Conservation (phyloP, 2,888 invertebrate genomes). For the Scaeva pyrastri region DNA sequence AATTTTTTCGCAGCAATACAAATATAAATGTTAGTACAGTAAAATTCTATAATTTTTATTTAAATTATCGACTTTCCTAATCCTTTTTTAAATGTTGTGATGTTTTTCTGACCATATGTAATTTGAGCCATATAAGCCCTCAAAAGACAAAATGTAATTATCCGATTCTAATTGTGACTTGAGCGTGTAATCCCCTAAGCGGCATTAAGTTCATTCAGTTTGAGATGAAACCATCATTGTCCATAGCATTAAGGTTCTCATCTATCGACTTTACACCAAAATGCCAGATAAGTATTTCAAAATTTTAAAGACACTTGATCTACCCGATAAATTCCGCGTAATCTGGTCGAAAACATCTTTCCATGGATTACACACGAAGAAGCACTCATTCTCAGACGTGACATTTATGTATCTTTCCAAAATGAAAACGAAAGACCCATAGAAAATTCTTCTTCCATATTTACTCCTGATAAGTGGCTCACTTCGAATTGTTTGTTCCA, state of each 20-base stretch:
- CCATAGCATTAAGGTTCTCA: constrained; percentile 47
- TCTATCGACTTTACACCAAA: constrained; percentile 66
- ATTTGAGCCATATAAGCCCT: constrained; percentile 53
- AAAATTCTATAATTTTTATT: too few relatives aligned
- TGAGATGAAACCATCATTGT: constrained; percentile 30
- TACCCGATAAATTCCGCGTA: constrained; percentile 72
- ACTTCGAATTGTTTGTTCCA: constrained; percentile 68
- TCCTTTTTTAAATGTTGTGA: not conserved
- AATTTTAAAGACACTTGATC: constrained; percentile 58
- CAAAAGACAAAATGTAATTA: constrained; percentile 56
- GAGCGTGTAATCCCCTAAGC: constrained; percentile 70
- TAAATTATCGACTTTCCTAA: not conserved
- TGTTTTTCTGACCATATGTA: constrained; percentile 29
- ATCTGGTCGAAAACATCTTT: constrained; percentile 63
- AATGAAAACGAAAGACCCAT: not conserved
- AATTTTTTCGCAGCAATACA: too few relatives aligned
- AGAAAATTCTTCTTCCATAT: constrained; percentile 37
- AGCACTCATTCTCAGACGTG: constrained; percentile 49
- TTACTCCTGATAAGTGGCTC: constrained; percentile 71
- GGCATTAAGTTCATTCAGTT: constrained; percentile 48
- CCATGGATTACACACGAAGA: constrained; percentile 52
- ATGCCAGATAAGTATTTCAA: constrained; percentile 66
- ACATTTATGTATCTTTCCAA: constrained; percentile 57
- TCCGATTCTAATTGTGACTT: constrained; percentile 71
- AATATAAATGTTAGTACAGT: too few relatives aligned